These are phyloP conservation scores for Athalia circularis DNA, from an alignment of 2,888 invertebrate species.

Conservation along the genomic window DNA sequence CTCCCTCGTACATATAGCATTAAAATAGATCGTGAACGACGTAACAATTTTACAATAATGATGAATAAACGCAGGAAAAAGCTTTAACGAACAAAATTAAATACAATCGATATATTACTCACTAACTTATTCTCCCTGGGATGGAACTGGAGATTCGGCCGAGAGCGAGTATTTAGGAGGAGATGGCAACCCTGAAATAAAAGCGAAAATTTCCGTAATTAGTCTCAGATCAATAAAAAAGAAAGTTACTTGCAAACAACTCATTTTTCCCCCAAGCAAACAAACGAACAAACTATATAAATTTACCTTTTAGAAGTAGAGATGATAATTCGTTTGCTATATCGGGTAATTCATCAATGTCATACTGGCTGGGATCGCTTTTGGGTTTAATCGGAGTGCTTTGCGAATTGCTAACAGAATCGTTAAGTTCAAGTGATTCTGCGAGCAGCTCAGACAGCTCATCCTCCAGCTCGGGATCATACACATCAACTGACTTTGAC, in stretches of 20 bases:
- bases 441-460: conserved; percentile 80
- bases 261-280: neutral
- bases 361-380: neutral
- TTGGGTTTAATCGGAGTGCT: neutral
- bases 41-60: neutral
- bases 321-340: conserved; percentile 57
- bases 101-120: neutral
- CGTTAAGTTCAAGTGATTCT: conserved; percentile 36
- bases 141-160: conserved; percentile 26
- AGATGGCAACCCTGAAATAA: conserved; percentile 55
- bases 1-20: neutral
- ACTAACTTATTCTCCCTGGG: conserved; percentile 26
- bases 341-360: conserved; percentile 57
- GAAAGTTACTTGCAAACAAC: neutral
- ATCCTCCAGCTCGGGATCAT: conserved; percentile 81
- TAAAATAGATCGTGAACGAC: conserved; percentile 4
- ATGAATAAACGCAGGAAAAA: no score
- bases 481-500: conserved; percentile 75
- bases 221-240: neutral
- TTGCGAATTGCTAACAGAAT: neutral
- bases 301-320: conserved; percentile 63
- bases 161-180: conserved; percentile 48
- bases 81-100: neutral
- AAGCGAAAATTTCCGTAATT: neutral
- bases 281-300: neutral